phyloP scores from a whole-genome alignment of 2,797 vertebrate species.

The Melanogrammus aeglefinus region DNA sequence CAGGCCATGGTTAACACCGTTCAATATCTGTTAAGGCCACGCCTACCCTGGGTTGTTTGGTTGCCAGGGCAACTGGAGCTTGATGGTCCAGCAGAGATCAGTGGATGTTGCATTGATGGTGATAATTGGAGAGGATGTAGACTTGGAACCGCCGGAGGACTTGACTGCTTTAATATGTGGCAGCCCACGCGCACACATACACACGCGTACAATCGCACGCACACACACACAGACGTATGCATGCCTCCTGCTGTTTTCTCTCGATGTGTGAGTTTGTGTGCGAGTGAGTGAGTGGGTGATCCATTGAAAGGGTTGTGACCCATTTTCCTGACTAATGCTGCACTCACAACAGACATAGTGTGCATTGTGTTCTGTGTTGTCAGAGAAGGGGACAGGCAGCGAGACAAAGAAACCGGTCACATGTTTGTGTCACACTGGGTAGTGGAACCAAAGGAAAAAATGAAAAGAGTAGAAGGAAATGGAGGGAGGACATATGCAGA shows the following conservation, averaged over 20 bases:
- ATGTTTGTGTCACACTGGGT: background rate
- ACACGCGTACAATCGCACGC: constrained; percentile 7
- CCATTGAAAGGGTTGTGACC: constrained; percentile 61
- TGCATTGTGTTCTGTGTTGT: constrained; percentile 30
- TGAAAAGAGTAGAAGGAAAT: background rate
- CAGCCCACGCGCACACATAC: constrained; percentile 8
- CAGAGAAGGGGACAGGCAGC: constrained; percentile 22
- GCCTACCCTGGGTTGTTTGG: constrained; percentile 28
- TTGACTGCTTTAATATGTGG: constrained; percentile 22
- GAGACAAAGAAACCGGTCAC: background rate
- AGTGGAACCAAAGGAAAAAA: background rate
- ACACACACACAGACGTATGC: constrained; percentile 15
- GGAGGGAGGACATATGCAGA: background rate
- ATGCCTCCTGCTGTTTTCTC: constrained; percentile 7
- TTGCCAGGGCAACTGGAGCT: constrained; percentile 51
- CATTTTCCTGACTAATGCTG: constrained; percentile 60
- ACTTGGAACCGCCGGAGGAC: constrained; percentile 44
- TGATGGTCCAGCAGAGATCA: constrained; percentile 28
- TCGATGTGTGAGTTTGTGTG: constrained; percentile 1
- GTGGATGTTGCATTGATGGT: constrained; percentile 36
- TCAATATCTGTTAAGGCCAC: constrained; percentile 41
- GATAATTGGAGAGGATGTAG: constrained; percentile 47
- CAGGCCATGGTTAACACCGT: constrained; percentile 47
- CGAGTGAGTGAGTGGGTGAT: constrained; percentile 23
- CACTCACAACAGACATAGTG: constrained; percentile 35